Evolutionary conservation across 2,113 vertebrate genomes (phyloP).

Genomic region (Spea multiplicata): DNA sequence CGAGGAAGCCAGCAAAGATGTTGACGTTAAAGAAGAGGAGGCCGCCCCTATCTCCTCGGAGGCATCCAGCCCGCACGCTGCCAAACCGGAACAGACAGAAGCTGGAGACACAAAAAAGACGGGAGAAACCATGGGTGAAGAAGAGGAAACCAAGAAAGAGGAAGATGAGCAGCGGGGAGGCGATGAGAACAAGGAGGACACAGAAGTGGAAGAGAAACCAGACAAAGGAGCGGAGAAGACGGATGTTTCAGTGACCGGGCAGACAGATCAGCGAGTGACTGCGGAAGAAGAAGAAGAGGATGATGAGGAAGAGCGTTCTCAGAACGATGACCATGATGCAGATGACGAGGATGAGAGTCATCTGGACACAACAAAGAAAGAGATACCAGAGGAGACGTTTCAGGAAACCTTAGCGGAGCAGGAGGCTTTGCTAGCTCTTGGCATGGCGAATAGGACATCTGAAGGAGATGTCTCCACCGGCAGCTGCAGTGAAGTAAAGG

Average conservation of each 20-base stretch:
- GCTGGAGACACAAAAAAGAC: conserved; percentile 50
- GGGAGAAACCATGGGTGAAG: conserved; percentile 50
- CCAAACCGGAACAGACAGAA: conserved; percentile 57
- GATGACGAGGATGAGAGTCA: conserved; percentile 84
- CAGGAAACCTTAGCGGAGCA: conserved; percentile 69
- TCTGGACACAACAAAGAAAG: conserved; percentile 63
- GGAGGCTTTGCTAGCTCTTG: conserved; percentile 81
- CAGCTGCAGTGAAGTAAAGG: conserved; percentile 44
- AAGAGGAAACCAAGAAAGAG: conserved; percentile 75
- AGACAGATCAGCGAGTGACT: conserved; percentile 32
- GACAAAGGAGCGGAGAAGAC: neutral
- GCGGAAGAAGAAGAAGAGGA: conserved; percentile 74
- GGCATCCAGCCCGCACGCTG: conserved; percentile 60
- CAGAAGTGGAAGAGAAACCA: conserved; percentile 55
- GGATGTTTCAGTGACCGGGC: neutral
- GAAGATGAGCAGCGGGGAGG: conserved; percentile 74
- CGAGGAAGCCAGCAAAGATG: conserved; percentile 56
- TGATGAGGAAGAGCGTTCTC: conserved; percentile 70
- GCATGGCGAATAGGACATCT: conserved; percentile 65
- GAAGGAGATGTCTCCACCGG: conserved; percentile 58
- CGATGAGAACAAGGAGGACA: conserved; percentile 52
- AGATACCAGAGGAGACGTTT: conserved; percentile 63
- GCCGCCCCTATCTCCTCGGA: conserved; percentile 61
- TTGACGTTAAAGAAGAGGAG: conserved; percentile 54
- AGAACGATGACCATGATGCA: conserved; percentile 77